Evolutionary conservation across 2,113 vertebrate genomes (phyloP), one percentile per base, ranked within the genome.

Genomic region (Muscicapa adusta): DNA sequence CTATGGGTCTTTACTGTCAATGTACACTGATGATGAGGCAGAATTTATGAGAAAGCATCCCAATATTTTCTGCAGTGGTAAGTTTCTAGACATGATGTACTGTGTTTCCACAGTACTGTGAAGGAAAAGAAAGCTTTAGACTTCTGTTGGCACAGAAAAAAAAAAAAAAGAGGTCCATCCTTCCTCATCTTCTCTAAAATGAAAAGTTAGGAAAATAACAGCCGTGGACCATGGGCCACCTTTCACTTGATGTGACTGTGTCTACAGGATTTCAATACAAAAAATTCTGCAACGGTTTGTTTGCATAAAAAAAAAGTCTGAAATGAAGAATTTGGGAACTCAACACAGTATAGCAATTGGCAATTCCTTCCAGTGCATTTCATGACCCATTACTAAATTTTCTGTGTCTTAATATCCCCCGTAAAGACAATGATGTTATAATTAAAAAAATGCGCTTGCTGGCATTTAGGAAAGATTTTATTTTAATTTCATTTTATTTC

Each of bases 211-310:
- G 25, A 71, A 93, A 88, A 36, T 22, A 77, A 77, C 14, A 48
- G 26, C 24, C 63, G 10, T 13, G 48, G 25, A n/a, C 28, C 9
- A 40, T 34, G 3, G 0, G 2, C 12, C 31, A 36, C 19, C 11
- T 85, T 87, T 81, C 20, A 17, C 12, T 20, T 29, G 20, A 16
- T 34, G 24, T 10, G 20, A 71, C 24, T 29, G 8, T 28, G 14
- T 87, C 18, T 22, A n/a, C 3, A 22, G 23, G 34, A 31, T 71
- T 78, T 78, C 2, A 8, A 15, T 56, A 23, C 0, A 0, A 10
- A 78, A 82, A 85, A 66, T 40, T 1, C 6, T 58, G 7, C 47
- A 48, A 17, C 3, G 0, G 3, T 56, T 78, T 50, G 1, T 51
- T 56, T 31, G 81, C 17, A 42, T 65, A 65, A 38, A 50, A 90